A percentile compares a stretch with the other conserved stretches of the same genome.
phyloP scores from a whole-genome alignment of 2,113 vertebrate genomes.

The Silurus asotus region DNA sequence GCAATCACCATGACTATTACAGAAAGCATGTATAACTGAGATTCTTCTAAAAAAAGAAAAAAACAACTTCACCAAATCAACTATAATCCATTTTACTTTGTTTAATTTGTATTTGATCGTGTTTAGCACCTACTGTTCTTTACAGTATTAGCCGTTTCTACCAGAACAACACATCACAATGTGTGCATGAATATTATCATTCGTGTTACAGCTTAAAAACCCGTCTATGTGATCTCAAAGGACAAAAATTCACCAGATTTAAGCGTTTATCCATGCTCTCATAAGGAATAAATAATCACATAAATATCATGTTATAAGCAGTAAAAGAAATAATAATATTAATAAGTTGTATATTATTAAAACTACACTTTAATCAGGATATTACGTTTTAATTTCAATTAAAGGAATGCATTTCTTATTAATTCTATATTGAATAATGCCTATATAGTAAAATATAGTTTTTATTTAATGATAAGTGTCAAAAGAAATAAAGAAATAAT shows the following conservation, averaged over 20 bases:
- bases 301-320: no score
- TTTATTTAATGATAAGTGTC: not conserved
- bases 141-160: not conserved
- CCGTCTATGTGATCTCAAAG: no score
- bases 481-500: not conserved
- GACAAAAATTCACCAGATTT: no score
- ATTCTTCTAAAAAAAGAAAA: not conserved
- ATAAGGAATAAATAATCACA: no score
- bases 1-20: not conserved
- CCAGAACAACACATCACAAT: not conserved
- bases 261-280: no score
- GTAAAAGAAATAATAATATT: no score
- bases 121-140: not conserved
- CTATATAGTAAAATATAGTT: not conserved
- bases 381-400: no score
- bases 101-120: not conserved
- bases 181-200: not conserved
- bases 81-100: not conserved
- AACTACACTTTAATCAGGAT: no score
- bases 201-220: no score
- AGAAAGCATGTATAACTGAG: not conserved
- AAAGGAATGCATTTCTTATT: no score
- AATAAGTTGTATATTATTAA: no score
- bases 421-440: no score
- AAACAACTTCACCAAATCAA: not conserved